Evolutionary conservation across 2,113 vertebrate genomes (phyloP), one percentile per base, ranked within the genome.

Genomic region (Callipepla californica): DNA sequence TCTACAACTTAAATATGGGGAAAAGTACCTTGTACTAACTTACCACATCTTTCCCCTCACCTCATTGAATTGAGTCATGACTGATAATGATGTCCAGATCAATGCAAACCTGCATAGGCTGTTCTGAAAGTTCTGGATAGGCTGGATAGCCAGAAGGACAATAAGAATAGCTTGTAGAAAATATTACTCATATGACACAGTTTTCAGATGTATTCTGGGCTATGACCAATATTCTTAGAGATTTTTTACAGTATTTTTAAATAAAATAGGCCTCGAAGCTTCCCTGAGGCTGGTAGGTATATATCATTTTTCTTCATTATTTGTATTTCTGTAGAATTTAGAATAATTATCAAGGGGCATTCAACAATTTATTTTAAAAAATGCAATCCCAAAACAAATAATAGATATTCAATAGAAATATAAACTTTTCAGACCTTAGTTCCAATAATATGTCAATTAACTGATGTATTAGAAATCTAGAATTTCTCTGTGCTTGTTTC

Each of bases 151-250:
- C 5, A 48, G 30, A 76, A 68, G 7, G 2, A 88, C 72, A 53
- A 26, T 2, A 40, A 85, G 68, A 82, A 66, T 70, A 93, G 19
- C 86, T 74, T 88, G 13, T 77, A 73, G 83, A 93, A 94, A 88
- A 70, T 42, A 18, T 86, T 93, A 42, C 62, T 58, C 0, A 1
- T 2, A 1, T 2, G 3, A 76, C 36, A 81, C 6, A 44, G 58
- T 77, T 79, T n/a, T 10, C 61, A 84, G 44, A 23, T 66, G 90
- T 76, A 80, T 48, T 90, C 34, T 84, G 48, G 16, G 57, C 58
- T 8, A 16, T 42, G n/a, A 14, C 2, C 67, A 44, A 50, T 75
- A 72, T 63, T 96, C 38, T 61, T 15, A 55, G 68, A 85, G 13
- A 50, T 5, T 74, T 80, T 76, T 93, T 83, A 53, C 14, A 90